These are phyloP conservation scores for Lacanobia oleracea DNA, from an alignment of 2,888 invertebrate species.

Conservation along the genomic window DNA sequence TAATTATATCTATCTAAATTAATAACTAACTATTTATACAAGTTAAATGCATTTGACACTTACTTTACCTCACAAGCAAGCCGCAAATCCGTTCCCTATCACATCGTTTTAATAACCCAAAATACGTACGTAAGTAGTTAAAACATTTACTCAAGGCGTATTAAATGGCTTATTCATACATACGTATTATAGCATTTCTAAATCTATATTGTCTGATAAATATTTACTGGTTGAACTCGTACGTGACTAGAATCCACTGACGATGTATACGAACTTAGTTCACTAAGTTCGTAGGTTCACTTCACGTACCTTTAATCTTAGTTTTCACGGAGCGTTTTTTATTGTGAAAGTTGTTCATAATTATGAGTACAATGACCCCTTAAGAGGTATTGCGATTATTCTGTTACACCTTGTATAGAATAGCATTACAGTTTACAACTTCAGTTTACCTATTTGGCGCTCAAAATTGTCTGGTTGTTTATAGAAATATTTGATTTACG, in stretches of 20 bases:
- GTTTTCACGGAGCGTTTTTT: too few relatives aligned
- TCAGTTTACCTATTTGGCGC: neutral
- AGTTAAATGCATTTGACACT: neutral
- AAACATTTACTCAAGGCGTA: neutral
- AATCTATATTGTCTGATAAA: constrained; percentile 2
- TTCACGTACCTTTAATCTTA: too few relatives aligned
- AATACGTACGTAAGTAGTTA: neutral
- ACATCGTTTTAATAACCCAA: neutral
- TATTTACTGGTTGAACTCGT: neutral
- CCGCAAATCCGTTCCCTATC: neutral
- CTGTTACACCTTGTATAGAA: too few relatives aligned
- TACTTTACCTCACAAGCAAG: neutral
- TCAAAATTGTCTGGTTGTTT: neutral
- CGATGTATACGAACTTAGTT: too few relatives aligned
- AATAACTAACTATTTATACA: neutral
- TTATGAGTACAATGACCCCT: too few relatives aligned
- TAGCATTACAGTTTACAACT: neutral
- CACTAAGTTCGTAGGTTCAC: too few relatives aligned
- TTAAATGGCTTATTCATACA: neutral
- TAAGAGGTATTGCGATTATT: too few relatives aligned
- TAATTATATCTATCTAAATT: neutral
- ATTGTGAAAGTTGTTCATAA: too few relatives aligned
- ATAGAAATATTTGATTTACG: neutral
- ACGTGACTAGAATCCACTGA: neutral
- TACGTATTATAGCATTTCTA: neutral